Conservation (phyloP, 2,113 vertebrate genomes). For the Siniperca knerii region DNA sequence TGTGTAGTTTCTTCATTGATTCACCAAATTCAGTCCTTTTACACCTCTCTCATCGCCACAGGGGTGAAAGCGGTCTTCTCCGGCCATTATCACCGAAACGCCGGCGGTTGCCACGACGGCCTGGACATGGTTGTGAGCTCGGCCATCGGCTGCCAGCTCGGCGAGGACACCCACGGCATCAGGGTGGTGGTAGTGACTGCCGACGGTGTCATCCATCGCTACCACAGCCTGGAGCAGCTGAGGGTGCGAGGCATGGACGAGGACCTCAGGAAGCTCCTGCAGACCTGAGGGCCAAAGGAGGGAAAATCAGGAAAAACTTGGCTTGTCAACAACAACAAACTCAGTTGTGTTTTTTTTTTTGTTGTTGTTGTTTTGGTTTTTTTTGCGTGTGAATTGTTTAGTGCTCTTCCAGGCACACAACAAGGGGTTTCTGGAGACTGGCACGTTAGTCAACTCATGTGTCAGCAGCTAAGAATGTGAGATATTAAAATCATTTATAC, state of each 20-base stretch:
- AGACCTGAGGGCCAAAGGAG: slow-evolving; percentile 56
- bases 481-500: neutral
- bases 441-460: neutral
- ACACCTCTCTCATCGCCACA: slow-evolving; percentile 56
- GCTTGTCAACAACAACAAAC: neutral
- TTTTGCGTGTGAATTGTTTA: neutral
- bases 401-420: neutral
- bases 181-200: slow-evolving; percentile 92
- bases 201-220: slow-evolving; percentile 88
- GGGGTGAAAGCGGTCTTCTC: slow-evolving; percentile 94
- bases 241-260: slow-evolving; percentile 82
- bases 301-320: neutral
- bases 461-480: neutral
- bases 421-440: neutral
- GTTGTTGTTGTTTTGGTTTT: neutral
- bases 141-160: slow-evolving; percentile 96
- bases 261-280: slow-evolving; percentile 86
- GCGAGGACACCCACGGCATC: slow-evolving; percentile 90
- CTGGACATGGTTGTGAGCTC: slow-evolving; percentile 97
- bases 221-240: slow-evolving; percentile 90
- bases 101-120: slow-evolving; percentile 87
- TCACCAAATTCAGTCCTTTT: neutral
- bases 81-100: slow-evolving; percentile 96
- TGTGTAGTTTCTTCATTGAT: neutral
- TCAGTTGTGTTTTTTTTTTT: neutral